These are phyloP conservation scores for Philopotamus ludificatus DNA, from an alignment of 1,140 invertebrate genomes.

Conservation along the genomic window DNA sequence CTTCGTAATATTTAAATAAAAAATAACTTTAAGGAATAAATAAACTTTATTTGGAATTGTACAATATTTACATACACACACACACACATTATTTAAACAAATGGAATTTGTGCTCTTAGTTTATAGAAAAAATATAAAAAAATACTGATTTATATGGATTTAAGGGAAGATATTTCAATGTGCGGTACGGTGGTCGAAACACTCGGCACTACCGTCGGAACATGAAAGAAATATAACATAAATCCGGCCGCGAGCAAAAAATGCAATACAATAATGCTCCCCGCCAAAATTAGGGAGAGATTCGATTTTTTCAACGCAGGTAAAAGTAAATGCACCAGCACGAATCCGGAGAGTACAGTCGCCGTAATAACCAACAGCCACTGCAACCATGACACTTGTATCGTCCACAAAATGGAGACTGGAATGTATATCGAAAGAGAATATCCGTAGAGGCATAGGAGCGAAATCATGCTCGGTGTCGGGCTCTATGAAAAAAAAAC, in stretches of 20 bases:
- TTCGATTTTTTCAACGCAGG: slow-evolving; percentile 71
- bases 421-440: slow-evolving; percentile 92
- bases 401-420: slow-evolving; percentile 90
- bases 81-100: too few relatives aligned
- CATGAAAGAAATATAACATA: slow-evolving; percentile 73
- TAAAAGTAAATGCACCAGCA: slow-evolving; percentile 78
- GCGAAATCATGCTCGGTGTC: slow-evolving; percentile 70
- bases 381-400: slow-evolving; percentile 79
- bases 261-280: slow-evolving; percentile 72
- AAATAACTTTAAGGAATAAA: too few relatives aligned
- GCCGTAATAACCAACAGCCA: slow-evolving; percentile 83
- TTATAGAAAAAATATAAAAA: background rate
- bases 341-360: slow-evolving; percentile 78
- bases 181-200: background rate
- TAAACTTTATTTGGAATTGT: too few relatives aligned
- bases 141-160: background rate
- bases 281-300: slow-evolving; percentile 66
- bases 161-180: too few relatives aligned
- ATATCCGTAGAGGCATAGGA: slow-evolving; percentile 94
- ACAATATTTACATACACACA: too few relatives aligned
- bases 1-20: too few relatives aligned
- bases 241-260: slow-evolving; percentile 81
- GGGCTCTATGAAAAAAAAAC: slow-evolving; percentile 37
- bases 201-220: slow-evolving; percentile 12
- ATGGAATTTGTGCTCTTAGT: too few relatives aligned